Evolutionary conservation across 2,113 vertebrate species (phyloP).

Genomic region (Tyto alba): DNA sequence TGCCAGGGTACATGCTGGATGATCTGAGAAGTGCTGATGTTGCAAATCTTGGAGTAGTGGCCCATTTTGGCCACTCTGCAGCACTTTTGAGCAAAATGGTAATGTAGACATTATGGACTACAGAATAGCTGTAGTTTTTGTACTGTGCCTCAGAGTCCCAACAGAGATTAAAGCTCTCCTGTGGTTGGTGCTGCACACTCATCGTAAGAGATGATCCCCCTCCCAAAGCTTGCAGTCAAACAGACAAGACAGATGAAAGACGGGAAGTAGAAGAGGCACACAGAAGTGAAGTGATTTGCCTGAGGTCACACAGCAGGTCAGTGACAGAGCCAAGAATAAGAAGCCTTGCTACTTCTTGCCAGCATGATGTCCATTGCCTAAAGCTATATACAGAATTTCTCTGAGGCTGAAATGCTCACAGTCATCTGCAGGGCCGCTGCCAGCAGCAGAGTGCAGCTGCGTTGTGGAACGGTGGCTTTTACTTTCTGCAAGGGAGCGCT

Average conservation of each 20-base stretch:
- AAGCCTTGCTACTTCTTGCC: constrained; percentile 49
- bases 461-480: background rate
- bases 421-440: background rate
- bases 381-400: constrained; percentile 29
- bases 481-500: background rate
- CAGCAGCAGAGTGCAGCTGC: background rate
- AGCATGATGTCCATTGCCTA: constrained; percentile 45
- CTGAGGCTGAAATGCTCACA: constrained; percentile 9
- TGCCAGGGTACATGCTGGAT: background rate
- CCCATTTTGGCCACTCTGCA: constrained; percentile 23
- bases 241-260: constrained; percentile 44
- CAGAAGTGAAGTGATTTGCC: constrained; percentile 44
- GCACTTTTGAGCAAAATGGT: background rate
- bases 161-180: constrained; percentile 57
- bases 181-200: constrained; percentile 25
- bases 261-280: background rate
- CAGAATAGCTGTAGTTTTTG: constrained; percentile 19
- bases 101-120: constrained; percentile 15
- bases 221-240: constrained; percentile 34
- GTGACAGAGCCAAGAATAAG: constrained; percentile 40
- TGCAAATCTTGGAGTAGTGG: background rate
- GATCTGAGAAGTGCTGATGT: background rate
- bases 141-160: constrained; percentile 24
- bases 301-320: constrained; percentile 50
- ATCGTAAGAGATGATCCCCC: background rate